phyloP scores from a whole-genome alignment of 2,888 invertebrate genomes.

The Tetragnatha montana region DNA sequence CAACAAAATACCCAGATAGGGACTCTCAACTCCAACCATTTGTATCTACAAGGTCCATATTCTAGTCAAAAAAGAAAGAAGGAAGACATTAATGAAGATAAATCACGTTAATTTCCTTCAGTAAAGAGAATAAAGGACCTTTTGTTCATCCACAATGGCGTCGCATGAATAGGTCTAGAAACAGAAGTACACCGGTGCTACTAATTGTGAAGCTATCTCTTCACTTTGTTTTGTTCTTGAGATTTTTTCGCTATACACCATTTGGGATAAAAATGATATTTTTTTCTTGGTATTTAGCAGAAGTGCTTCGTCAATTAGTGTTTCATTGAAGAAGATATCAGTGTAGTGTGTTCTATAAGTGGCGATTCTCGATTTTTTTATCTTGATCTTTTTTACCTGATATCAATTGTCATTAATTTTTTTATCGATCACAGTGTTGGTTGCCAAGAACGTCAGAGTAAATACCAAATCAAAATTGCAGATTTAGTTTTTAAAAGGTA shows the following conservation, averaged over 20 bases:
- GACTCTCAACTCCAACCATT: not conserved
- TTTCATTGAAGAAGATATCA: not conserved
- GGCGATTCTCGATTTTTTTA: not conserved
- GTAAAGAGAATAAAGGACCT: conserved; percentile 24
- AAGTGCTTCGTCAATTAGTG: conserved; percentile 9
- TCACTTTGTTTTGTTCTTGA: not conserved
- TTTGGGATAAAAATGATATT: not conserved
- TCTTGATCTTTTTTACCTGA: not conserved
- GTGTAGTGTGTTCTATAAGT: not conserved
- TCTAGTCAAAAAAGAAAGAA: conserved; percentile 8
- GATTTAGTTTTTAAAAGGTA: no score
- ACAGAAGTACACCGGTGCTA: not conserved
- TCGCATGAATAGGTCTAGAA: conserved; percentile 29
- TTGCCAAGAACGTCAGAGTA: not conserved
- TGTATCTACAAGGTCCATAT: conserved; percentile 13
- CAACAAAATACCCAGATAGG: not conserved
- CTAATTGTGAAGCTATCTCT: not conserved
- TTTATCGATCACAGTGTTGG: not conserved
- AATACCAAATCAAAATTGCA: no score
- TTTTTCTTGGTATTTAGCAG: not conserved
- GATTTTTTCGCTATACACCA: not conserved
- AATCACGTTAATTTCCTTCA: conserved; percentile 46
- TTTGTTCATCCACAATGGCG: conserved; percentile 32
- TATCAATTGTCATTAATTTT: not conserved
- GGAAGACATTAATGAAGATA: conserved; percentile 42